A percentile compares a stretch with the other conserved stretches of the same genome.
These are phyloP conservation scores for Porites evermanni DNA, from an alignment of 92 coral and sea anemone species.

Conservation along the genomic window DNA sequence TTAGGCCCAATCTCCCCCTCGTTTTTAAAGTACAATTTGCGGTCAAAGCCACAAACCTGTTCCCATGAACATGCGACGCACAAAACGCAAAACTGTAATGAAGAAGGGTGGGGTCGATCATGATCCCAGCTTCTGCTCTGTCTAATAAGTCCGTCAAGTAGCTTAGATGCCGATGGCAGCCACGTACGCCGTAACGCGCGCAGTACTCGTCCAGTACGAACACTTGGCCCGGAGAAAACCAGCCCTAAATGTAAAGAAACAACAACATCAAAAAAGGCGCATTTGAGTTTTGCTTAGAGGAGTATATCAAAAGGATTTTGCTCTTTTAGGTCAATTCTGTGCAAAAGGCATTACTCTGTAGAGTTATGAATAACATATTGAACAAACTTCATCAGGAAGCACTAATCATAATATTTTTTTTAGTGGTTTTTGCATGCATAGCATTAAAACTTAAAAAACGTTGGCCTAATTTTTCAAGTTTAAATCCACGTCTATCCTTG, in stretches of 20 bases:
- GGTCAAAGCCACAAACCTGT: conserved; percentile 67
- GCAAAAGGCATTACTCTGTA: background rate
- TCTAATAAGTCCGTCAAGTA: conserved; percentile 89
- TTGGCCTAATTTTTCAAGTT: too few relatives aligned
- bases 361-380: too few relatives aligned
- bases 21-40: too few relatives aligned
- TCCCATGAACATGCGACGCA: conserved; percentile 98
- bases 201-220: conserved; percentile 98
- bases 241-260: conserved; percentile 66
- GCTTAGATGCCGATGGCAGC: conserved; percentile 94
- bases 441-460: too few relatives aligned
- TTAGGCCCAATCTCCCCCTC: too few relatives aligned
- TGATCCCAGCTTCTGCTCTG: conserved; percentile 92
- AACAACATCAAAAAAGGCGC: too few relatives aligned
- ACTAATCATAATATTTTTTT: too few relatives aligned
- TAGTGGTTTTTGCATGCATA: too few relatives aligned
- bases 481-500: too few relatives aligned
- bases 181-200: conserved; percentile 98
- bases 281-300: too few relatives aligned
- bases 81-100: conserved; percentile 99
- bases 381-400: too few relatives aligned
- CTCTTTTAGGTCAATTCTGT: too few relatives aligned
- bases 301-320: background rate
- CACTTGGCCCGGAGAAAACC: conserved; percentile 99
- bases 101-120: conserved; percentile 96